Evolutionary conservation across 2,888 invertebrate species (phyloP).

Genomic region (Muscina levida): DNA sequence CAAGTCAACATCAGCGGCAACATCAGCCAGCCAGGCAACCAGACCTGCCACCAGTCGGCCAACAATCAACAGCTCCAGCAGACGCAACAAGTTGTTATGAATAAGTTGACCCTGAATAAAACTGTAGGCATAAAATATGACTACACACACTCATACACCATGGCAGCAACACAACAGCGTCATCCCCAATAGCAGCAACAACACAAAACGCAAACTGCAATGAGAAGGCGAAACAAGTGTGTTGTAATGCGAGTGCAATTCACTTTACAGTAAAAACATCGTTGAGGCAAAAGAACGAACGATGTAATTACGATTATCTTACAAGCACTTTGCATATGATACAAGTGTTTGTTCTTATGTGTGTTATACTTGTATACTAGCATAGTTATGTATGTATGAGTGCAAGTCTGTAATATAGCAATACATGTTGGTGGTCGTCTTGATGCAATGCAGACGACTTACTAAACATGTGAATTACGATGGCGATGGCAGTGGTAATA

Average conservation of each 20-base stretch:
- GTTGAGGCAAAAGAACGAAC: conserved; percentile 15
- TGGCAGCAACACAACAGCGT: neutral
- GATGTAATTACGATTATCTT: conserved; percentile 36
- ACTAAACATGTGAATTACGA: conserved; percentile 55
- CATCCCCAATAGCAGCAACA: neutral
- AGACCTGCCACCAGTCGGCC: neutral
- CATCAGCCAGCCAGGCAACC: neutral
- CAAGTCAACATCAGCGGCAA: conserved; percentile 42
- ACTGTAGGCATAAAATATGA: conserved; percentile 16
- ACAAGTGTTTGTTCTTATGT: too few species aligned
- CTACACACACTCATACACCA: neutral
- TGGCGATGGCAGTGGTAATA: too few species aligned
- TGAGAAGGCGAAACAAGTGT: neutral
- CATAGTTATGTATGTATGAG: too few species aligned
- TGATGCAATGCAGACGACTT: conserved; percentile 48
- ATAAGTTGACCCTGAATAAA: conserved; percentile 57
- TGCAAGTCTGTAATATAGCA: too few species aligned
- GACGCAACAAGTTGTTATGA: conserved; percentile 28
- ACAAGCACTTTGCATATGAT: neutral
- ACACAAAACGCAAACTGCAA: neutral
- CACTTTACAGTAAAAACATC: neutral
- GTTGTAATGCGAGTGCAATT: neutral
- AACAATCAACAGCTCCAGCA: conserved; percentile 41
- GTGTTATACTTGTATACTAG: too few species aligned
- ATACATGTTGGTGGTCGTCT: conserved; percentile 15